Evolutionary conservation across 1,140 invertebrate genomes (phyloP).

Genomic region (Maconellicoccus hirsutus): DNA sequence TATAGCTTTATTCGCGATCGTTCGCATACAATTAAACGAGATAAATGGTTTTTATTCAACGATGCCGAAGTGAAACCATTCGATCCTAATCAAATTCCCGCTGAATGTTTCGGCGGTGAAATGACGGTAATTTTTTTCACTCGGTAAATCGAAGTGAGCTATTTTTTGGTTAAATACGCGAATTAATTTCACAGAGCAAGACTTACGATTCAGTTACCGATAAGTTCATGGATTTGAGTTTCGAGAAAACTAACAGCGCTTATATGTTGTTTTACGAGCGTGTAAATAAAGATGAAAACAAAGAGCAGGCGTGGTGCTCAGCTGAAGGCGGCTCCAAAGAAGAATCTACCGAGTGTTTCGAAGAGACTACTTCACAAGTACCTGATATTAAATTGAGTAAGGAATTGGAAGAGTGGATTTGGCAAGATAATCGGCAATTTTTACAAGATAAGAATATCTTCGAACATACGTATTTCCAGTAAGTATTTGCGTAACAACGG

Average conservation of each 20-base stretch:
- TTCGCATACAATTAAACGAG: constrained; percentile 48
- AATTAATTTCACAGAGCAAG: constrained; percentile 55
- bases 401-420: constrained; percentile 80
- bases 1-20: constrained; percentile 90
- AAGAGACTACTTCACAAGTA: constrained; percentile 28
- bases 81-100: constrained; percentile 83
- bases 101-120: constrained; percentile 93
- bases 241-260: constrained; percentile 93
- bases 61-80: constrained; percentile 94
- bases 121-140: constrained; percentile 63
- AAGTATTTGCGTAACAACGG: constrained; percentile 34
- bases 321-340: constrained; percentile 30
- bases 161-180: neutral
- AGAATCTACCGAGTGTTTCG: constrained; percentile 24
- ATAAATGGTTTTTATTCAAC: constrained; percentile 91
- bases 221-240: constrained; percentile 94
- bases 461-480: constrained; percentile 89
- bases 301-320: constrained; percentile 23
- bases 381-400: constrained; percentile 51
- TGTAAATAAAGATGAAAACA: constrained; percentile 26
- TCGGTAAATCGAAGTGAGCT: too few relatives aligned
- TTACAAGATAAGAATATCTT: constrained; percentile 91
- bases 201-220: constrained; percentile 91
- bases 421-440: constrained; percentile 92
- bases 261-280: constrained; percentile 96